Percentiles rank a stretch among this genome's conserved stretches.
These are phyloP conservation scores for Dexiosoma caninum DNA, from an alignment of 2,888 invertebrate species.

Conservation along the genomic window DNA sequence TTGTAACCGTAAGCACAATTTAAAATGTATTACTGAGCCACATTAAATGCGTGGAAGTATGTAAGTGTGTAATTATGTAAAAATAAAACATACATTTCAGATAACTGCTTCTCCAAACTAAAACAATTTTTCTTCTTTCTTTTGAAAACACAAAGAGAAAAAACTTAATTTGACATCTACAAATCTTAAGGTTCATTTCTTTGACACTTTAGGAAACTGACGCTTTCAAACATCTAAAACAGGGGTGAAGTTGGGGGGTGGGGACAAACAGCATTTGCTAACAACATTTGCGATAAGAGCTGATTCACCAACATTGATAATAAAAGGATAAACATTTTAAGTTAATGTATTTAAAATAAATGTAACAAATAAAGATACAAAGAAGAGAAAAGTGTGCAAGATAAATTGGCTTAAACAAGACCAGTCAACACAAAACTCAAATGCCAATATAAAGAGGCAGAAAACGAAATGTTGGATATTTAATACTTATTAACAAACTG, in stretches of 20 bases:
- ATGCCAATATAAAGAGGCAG: not conserved
- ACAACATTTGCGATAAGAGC: slow-evolving; percentile 1
- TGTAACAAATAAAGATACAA: not conserved
- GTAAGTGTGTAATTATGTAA: not conserved
- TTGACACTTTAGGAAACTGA: not conserved
- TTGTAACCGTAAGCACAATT: not conserved
- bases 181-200: not conserved
- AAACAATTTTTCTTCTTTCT: not conserved
- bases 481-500: slow-evolving; percentile 49
- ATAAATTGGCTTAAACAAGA: slow-evolving; percentile 33
- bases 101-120: not conserved
- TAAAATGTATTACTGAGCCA: not conserved
- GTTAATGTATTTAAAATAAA: slow-evolving; percentile 26
- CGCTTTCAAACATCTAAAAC: not conserved
- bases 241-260: not conserved
- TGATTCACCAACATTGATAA: slow-evolving; percentile 42
- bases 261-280: not conserved
- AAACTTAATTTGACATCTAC: not conserved
- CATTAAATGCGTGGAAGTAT: no score
- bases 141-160: not conserved
- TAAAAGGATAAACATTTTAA: slow-evolving; percentile 44
- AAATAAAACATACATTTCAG: not conserved
- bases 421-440: slow-evolving; percentile 2
- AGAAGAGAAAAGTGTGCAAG: not conserved
- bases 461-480: slow-evolving; percentile 23